Evolutionary conservation across 2,113 vertebrate species (phyloP), one percentile per base, ranked within the genome.

Genomic region (Xiphias gladius): DNA sequence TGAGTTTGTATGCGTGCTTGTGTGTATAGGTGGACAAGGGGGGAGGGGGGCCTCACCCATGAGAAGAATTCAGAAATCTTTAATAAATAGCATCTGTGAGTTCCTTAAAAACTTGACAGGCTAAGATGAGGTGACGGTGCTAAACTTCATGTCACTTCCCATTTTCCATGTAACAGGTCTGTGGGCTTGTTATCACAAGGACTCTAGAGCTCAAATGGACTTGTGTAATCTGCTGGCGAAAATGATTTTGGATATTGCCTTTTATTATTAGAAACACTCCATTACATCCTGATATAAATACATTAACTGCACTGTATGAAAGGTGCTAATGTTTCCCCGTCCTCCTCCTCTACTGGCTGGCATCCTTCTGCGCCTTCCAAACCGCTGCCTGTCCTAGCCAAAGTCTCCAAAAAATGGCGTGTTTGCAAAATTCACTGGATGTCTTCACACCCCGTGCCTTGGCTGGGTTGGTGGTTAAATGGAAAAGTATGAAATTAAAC

Each of bases 401-500:
- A 17, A 77, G 73, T 74, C 32, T 86, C 69, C 37, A 72, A 80
- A 85, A 88, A 82, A 91, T 59, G 80, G 73, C 22, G 68, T 83
- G 76, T 73, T 61, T 58, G 3, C 87, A 91, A 93, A 89, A 95
- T 94, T 57, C 80, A 89, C 86, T 82, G 87, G 94, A 94, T 91
- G 88, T 83, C 63, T 90, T 73, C 78, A 88, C 43, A 84, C 66
- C 64, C 83, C 74, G 71, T 83, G 76, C 57, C 76, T 70, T 61
- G 39, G 58, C 85, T 83, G 76, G 20, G 48, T 57, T 37, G 65
- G 85, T 79, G 86, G 83, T 82, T 77, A 83, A 89, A 80, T 80
- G 89, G 90, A 94, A 93, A 89, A 88, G 87, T 91, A 91, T 83
- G 92, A 95, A 94, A 96, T 96, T 82, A 93, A 94, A 94, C 88